phyloP scores from a whole-genome alignment of 2,113 vertebrate species.

The Laterallus jamaicensis region DNA sequence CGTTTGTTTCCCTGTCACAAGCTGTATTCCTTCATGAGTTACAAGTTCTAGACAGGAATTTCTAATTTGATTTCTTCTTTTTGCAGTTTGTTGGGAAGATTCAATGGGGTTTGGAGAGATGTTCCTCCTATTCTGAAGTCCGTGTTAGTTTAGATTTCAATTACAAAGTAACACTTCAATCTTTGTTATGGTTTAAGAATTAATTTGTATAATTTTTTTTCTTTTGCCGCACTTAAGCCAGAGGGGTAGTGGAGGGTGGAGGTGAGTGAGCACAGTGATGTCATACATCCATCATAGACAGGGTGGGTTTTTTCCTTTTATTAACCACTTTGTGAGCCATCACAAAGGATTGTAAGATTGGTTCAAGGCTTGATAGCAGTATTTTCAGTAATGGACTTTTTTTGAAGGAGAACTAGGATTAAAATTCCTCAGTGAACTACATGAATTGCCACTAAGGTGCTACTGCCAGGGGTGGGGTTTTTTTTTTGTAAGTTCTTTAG shows the following conservation, averaged over 20 bases:
- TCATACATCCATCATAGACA: background rate
- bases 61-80: background rate
- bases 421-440: background rate
- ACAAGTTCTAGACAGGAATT: background rate
- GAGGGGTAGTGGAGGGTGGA: background rate
- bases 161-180: background rate
- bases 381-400: background rate
- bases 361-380: background rate
- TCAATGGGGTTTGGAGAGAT: background rate
- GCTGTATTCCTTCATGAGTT: background rate
- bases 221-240: background rate
- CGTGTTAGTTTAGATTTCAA: background rate
- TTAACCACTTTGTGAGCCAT: background rate
- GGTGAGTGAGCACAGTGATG: background rate
- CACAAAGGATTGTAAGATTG: background rate
- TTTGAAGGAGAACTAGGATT: background rate
- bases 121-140: background rate
- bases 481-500: background rate
- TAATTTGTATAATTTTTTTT: background rate
- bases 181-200: background rate
- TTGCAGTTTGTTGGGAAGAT: background rate
- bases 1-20: background rate
- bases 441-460: background rate
- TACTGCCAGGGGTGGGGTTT: background rate
- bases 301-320: background rate